Base-by-base conservation (phyloP, 2,113 vertebrate species). In the Atlantisia rogersi region DNA sequence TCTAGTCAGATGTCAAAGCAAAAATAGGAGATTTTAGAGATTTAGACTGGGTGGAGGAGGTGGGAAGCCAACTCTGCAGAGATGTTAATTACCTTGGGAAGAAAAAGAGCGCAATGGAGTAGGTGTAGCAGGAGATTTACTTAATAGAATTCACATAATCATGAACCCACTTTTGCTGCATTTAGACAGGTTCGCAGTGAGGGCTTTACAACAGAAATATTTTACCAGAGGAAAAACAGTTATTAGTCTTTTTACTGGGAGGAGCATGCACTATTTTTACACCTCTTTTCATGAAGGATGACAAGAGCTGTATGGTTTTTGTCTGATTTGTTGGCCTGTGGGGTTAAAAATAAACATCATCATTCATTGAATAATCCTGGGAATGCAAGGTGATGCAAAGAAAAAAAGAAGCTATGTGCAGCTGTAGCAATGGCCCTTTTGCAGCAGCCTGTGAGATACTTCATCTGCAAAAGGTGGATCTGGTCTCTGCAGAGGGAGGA, bases 1-100 rank as follows among this genome's bases (percentile, higher is more conserved):
- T 88, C 74, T 83, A 91, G 86, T 95, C 93, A 95, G 95, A 95
- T 96, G 94, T 97, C 96, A 96, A 96, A 97, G 96, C 92, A 97
- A 93, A 97, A 94, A 95, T 87, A 94, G 96, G 94, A 94, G 67
- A 91, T 91, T 96, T 91, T 70, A 32, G 91, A 97, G 92, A 82
- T 96, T 96, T 94, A 88, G 94, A 75, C 91, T 88, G 85, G 79
- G 62, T 91, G 89, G 94, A 94, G 81, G 95, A 95, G 74, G 91
- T 92, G 89, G 93, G 91, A 95, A 95, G 77, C 89, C 73, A 91
- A 17, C 77, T 88, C 77, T 79, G 73, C 55, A 79, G 82, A 94
- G 88, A 95, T 95, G 95, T 92, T 95, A 96, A 96, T 97, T 96
- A 95, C 88, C 86, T 93, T 60, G 83, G 82, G 93, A 97, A 93